Conservation (phyloP, 2,797 vertebrate species). For the Melanitta fusca region DNA sequence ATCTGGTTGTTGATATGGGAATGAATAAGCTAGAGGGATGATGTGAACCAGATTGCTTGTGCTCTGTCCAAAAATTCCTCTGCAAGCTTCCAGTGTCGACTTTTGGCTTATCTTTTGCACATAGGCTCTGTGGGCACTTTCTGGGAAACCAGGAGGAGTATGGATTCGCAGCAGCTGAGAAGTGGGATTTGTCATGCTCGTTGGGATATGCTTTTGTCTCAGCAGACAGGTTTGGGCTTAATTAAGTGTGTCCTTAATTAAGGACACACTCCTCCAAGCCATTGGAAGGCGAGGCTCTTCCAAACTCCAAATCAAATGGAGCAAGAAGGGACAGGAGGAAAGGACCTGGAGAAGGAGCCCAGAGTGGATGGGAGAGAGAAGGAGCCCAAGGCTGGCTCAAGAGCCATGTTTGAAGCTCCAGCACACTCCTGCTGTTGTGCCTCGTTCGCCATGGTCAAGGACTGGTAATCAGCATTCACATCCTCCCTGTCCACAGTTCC, state of each 20-base stretch:
- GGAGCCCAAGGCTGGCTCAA: not conserved
- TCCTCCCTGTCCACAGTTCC: not conserved
- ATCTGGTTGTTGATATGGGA: conserved; percentile 20
- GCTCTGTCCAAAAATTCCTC: conserved; percentile 11
- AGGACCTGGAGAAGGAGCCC: not conserved
- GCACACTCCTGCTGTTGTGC: not conserved
- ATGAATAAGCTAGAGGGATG: conserved; percentile 14
- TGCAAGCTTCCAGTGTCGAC: not conserved
- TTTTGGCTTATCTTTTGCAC: conserved; percentile 39
- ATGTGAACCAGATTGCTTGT: conserved; percentile 45
- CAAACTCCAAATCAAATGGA: not conserved
- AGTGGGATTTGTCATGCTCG: not conserved
- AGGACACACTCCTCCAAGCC: not conserved
- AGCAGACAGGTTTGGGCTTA: not conserved
- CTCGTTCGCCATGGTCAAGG: not conserved
- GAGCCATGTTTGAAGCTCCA: fast-evolving
- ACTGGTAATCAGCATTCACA: not conserved
- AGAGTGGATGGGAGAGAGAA: not conserved
- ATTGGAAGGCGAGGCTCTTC: not conserved
- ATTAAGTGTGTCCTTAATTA: not conserved
- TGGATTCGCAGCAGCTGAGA: not conserved
- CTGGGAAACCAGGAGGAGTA: not conserved
- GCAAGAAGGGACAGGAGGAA: not conserved
- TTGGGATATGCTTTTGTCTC: not conserved
- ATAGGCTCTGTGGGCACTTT: not conserved